phyloP scores from a whole-genome alignment of 2,113 vertebrate species.

The Nipponia nippon region DNA sequence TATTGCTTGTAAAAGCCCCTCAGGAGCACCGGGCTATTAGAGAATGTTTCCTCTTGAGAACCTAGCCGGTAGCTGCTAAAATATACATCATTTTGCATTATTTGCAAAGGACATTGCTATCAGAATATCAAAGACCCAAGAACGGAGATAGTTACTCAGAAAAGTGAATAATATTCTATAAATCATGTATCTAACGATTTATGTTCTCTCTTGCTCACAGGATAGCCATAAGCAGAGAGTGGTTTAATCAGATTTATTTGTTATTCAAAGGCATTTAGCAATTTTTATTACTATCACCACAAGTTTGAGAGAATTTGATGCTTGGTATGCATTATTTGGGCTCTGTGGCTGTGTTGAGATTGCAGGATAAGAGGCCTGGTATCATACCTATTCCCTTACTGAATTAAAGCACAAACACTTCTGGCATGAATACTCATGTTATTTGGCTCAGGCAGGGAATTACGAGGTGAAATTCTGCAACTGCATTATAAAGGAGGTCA shows the following conservation, averaged over 20 bases:
- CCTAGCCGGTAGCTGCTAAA: slow-evolving; percentile 29
- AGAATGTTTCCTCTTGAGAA: slow-evolving; percentile 41
- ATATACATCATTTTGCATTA: slow-evolving; percentile 53
- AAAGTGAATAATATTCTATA: slow-evolving; percentile 36
- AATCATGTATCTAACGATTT: slow-evolving; percentile 54
- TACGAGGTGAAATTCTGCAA: background rate
- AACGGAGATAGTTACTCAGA: background rate
- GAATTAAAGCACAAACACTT: slow-evolving; percentile 29
- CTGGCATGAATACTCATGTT: slow-evolving; percentile 27
- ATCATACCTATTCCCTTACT: background rate
- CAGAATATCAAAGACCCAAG: slow-evolving; percentile 41
- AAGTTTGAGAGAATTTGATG: slow-evolving; percentile 3
- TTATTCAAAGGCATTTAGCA: slow-evolving; percentile 51
- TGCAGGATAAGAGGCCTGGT: slow-evolving; percentile 13
- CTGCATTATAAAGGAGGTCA: background rate
- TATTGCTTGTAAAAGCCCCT: slow-evolving; percentile 47
- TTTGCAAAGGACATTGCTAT: slow-evolving; percentile 28
- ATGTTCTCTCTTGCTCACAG: slow-evolving; percentile 30
- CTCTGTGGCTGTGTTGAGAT: background rate
- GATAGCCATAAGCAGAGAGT: slow-evolving; percentile 41
- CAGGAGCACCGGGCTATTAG: slow-evolving; percentile 28
- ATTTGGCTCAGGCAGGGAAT: slow-evolving; percentile 4
- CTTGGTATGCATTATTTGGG: background rate
- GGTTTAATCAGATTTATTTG: slow-evolving; percentile 60
- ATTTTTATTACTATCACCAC: slow-evolving; percentile 25